Conservation (phyloP, 2,888 invertebrate genomes). For the Conchocele bisecta region DNA sequence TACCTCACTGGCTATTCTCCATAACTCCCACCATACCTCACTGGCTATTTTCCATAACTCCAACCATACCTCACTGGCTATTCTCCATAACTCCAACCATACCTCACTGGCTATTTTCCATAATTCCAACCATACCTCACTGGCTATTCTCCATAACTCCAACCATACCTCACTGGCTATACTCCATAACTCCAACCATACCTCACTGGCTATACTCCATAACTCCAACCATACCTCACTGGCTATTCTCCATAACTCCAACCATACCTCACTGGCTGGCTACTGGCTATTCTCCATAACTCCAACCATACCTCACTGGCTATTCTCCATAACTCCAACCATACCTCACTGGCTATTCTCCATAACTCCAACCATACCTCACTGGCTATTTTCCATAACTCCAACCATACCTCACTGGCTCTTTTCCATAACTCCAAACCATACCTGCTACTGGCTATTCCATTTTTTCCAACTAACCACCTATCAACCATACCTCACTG, state of each 20-base stretch:
- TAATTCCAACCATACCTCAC: neutral
- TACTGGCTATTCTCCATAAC: too few species aligned
- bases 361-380: slow-evolving; percentile 63
- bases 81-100: neutral
- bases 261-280: neutral
- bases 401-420: slow-evolving; percentile 78
- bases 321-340: neutral
- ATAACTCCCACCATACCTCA: neutral
- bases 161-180: neutral
- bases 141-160: neutral
- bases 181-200: neutral
- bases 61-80: neutral
- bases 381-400: slow-evolving; percentile 77
- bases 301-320: neutral
- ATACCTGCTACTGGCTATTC: too few species aligned
- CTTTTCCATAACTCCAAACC: too few species aligned
- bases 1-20: neutral
- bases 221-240: neutral
- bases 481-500: too few species aligned
- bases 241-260: neutral
- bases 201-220: neutral
- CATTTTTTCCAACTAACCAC: too few species aligned
- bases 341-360: neutral
- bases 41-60: neutral
- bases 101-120: neutral